phyloP scores from a whole-genome alignment of 2,797 vertebrate species.

The Margarornis squamiger region DNA sequence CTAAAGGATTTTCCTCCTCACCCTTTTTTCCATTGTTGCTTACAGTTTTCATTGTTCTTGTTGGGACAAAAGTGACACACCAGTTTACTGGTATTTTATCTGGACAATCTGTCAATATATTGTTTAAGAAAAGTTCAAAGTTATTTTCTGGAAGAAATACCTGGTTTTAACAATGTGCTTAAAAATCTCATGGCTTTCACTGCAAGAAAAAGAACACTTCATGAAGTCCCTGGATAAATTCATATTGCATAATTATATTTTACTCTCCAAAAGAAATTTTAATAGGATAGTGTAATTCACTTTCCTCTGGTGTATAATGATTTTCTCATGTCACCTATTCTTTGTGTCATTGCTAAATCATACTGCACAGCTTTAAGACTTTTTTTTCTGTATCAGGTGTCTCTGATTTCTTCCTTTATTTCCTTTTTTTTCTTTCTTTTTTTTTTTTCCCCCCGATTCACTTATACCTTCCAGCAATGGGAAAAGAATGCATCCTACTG shows the following conservation, averaged over 20 bases:
- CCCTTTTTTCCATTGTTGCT: neutral
- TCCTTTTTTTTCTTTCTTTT: neutral
- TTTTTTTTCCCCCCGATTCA: neutral
- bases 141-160: neutral
- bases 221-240: neutral
- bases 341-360: neutral
- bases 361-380: neutral
- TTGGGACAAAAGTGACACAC: neutral
- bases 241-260: constrained; percentile 1
- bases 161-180: neutral
- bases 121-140: neutral
- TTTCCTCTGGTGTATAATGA: neutral
- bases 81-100: neutral
- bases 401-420: neutral
- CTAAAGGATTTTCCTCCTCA: neutral
- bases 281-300: neutral
- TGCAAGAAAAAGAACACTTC: neutral
- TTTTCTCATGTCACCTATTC: neutral
- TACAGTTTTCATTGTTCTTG: neutral
- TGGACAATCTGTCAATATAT: neutral
- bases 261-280: neutral
- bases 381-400: neutral
- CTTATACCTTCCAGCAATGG: neutral
- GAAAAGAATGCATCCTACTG: neutral
- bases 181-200: neutral